These are phyloP conservation scores for Nymphalis polychloros DNA, from an alignment of 2,888 invertebrate genomes.

Conservation along the genomic window DNA sequence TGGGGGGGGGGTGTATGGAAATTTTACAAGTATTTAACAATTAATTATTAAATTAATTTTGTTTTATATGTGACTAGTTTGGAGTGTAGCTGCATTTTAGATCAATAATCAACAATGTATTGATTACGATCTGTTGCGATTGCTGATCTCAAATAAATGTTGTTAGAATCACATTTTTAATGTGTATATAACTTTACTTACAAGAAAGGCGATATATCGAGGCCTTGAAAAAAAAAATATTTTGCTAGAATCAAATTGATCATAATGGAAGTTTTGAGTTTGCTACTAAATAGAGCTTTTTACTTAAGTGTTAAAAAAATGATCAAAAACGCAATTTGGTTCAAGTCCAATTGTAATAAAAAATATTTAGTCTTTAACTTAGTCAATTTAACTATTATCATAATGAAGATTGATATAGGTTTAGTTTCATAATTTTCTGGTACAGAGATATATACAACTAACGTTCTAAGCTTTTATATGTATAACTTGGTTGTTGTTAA, in stretches of 20 bases:
- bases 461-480: constrained; percentile 65
- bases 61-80: constrained; percentile 47
- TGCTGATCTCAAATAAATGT: constrained; percentile 68
- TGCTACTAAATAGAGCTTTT: constrained; percentile 62
- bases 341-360: constrained; percentile 63
- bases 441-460: constrained; percentile 56
- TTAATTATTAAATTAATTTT: constrained; percentile 29
- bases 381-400: constrained; percentile 67
- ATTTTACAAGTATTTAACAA: constrained; percentile 27
- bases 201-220: constrained; percentile 59
- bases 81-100: constrained; percentile 44
- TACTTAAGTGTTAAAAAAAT: constrained; percentile 60
- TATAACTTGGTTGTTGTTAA: constrained; percentile 71
- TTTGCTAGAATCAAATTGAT: constrained; percentile 56
- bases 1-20: constrained; percentile 34
- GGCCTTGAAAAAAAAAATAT: constrained; percentile 57
- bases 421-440: constrained; percentile 64
- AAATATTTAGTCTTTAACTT: constrained; percentile 68
- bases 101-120: constrained; percentile 46
- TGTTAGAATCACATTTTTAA: constrained; percentile 49
- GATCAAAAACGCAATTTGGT: constrained; percentile 59
- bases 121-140: constrained; percentile 38
- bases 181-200: constrained; percentile 54
- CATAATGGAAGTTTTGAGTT: constrained; percentile 57
- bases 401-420: constrained; percentile 62